These are phyloP conservation scores for Cryptoprocta ferox DNA, from an alignment of 2,797 vertebrate species.

Conservation along the genomic window DNA sequence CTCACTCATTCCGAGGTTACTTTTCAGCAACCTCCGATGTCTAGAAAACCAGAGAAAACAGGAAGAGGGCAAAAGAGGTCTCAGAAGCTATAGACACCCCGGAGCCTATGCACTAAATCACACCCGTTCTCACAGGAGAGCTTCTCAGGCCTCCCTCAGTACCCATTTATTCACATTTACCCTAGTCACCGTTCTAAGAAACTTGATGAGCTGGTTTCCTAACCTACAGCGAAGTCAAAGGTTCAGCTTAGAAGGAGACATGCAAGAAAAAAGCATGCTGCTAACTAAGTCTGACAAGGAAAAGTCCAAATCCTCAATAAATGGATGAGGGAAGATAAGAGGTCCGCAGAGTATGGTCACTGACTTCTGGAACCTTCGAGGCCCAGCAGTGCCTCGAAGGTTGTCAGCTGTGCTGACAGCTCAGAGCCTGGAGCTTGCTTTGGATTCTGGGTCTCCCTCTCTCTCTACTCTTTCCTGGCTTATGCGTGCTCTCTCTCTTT, in stretches of 20 bases:
- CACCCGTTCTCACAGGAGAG: background rate
- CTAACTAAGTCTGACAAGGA: background rate
- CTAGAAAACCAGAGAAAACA: background rate
- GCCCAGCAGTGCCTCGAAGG: no score
- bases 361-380: background rate
- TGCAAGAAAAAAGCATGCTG: background rate
- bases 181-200: background rate
- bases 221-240: background rate
- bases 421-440: no score
- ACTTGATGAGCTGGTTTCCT: background rate
- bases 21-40: background rate
- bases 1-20: background rate
- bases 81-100: accelerated
- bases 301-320: background rate
- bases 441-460: no score
- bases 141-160: background rate
- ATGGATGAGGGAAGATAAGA: background rate
- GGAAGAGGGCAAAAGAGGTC: background rate
- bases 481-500: no score
- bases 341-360: background rate
- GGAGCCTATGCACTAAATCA: background rate
- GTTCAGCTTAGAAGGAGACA: no score
- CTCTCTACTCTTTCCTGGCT: no score
- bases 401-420: no score
- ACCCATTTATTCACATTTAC: background rate